Evolutionary conservation across 2,113 vertebrate genomes (phyloP), one percentile per base, ranked within the genome.

Genomic region (Columba janthina): DNA sequence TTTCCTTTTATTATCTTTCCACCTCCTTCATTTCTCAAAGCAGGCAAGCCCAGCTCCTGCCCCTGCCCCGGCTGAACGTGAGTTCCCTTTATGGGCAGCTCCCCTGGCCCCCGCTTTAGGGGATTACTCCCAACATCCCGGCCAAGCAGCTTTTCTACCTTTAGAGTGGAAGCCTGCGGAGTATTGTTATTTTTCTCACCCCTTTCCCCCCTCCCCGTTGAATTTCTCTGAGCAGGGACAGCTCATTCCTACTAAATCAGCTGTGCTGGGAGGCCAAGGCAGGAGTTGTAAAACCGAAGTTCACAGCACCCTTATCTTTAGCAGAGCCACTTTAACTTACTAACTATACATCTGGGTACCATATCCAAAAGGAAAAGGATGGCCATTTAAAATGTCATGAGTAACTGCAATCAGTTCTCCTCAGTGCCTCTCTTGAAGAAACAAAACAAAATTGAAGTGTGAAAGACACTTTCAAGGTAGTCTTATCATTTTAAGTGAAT

Each of bases 331-430:
- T 96, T 96, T 86, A 95, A 93, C 85, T 93, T 96, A 95, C 93
- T 92, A 96, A 97, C 90, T 94, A 75, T 88, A 90, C 94, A 95
- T 94, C 90, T 86, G 90, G 96, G 94, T 93, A 86, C 90, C 92
- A 90, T 90, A 94, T 83, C 82, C 83, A 93, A 74, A 85, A 95
- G 85, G 83, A 95, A 95, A 90, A 90, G 70, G 57, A 96, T 50
- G 86, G 92, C 32, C 89, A 90, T 96, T 93, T 84, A 92, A 96
- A 90, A 96, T 34, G 92, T 90, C 94, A 96, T 75, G 89, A 93
- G 92, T 89, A 93, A 97, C 83, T 69, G 85, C 91, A 89, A 90
- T 94, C 69, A 72, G 84, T 86, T 86, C 83, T 91, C 76, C 83
- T 93, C 73, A 87, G 86, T 15, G 73, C 65, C 72, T 71, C 73